Evolutionary conservation across 2,113 vertebrate genomes (phyloP), one percentile per base, ranked within the genome.

Genomic region (Nothoprocta perdicaria): DNA sequence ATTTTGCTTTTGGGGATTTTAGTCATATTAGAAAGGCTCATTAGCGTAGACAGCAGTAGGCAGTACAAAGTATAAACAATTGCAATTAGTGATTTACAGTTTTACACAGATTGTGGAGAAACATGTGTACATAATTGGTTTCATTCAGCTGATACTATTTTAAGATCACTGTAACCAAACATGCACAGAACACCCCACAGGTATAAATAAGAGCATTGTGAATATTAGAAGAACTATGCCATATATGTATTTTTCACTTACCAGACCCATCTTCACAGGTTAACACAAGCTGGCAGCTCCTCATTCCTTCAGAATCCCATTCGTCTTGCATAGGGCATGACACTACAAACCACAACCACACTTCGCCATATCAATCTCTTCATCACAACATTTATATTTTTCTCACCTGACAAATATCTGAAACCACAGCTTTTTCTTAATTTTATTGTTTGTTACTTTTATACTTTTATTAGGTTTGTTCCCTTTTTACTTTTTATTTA

Each of bases 111-210:
- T 53, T 23, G 16, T 40, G 17, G 48, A 79, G 24, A 86, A 90
- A 76, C 0, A 0, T 21, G 14, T 21, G 14, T 21, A 45, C 6
- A 4, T 38, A 26, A 40, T 45, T 43, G 0, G 0, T 41, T 76
- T 88, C 27, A 68, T 65, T 24, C 9, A 22, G 33, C 22, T 45
- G 17, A 58, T 14, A 22, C 24, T 41, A 66, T 45, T 45, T 67
- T n/a, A 69, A 68, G 10, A 15, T 4, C 7, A 1, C 12, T 71
- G 33, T 46, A 83, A 89, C 21, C 24, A 55, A 60, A 80, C 69
- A 38, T 3, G 17, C 35, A 74, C 24, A 40, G 8, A 38, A 88
- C 27, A 73, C 57, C 11, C 41, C 73, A 31, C 48, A 77, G 29
- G 2, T 71, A 18, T 63, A 69, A 86, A 76, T 33, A 75, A 84